Conservation (phyloP, 2,113 vertebrate genomes). For the Edolisoma coerulescens region DNA sequence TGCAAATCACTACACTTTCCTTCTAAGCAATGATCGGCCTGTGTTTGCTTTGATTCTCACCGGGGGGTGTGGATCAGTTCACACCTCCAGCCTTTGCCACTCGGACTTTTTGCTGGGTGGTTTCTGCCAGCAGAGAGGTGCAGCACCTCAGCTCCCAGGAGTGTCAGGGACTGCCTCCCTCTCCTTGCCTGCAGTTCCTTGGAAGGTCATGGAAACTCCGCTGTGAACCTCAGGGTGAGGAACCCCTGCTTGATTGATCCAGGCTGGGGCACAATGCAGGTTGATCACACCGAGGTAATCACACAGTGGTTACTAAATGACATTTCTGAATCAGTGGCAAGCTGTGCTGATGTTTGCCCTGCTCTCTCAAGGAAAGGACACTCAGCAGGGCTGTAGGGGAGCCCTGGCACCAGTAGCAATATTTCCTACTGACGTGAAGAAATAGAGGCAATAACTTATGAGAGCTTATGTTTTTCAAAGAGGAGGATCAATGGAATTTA, state of each 20-base stretch:
- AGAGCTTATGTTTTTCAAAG: not conserved
- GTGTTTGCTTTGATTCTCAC: not conserved
- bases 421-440: not conserved
- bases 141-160: not conserved
- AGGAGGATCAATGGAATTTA: not conserved
- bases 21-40: not conserved
- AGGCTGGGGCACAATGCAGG: not conserved
- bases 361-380: not conserved
- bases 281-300: not conserved
- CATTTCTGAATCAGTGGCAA: not conserved
- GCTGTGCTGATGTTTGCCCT: not conserved
- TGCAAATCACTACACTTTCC: not conserved
- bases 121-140: not conserved
- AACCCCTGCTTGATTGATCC: not conserved
- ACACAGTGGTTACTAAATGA: not conserved
- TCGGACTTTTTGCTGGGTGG: rapidly evolving
- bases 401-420: not conserved
- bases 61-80: not conserved
- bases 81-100: not conserved
- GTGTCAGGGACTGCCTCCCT: not conserved
- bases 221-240: not conserved
- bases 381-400: not conserved
- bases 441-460: not conserved
- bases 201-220: not conserved
- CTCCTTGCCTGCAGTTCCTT: rapidly evolving